Evolutionary conservation across 1,140 invertebrate genomes (phyloP).

Genomic region (Solenopsis invicta): DNA sequence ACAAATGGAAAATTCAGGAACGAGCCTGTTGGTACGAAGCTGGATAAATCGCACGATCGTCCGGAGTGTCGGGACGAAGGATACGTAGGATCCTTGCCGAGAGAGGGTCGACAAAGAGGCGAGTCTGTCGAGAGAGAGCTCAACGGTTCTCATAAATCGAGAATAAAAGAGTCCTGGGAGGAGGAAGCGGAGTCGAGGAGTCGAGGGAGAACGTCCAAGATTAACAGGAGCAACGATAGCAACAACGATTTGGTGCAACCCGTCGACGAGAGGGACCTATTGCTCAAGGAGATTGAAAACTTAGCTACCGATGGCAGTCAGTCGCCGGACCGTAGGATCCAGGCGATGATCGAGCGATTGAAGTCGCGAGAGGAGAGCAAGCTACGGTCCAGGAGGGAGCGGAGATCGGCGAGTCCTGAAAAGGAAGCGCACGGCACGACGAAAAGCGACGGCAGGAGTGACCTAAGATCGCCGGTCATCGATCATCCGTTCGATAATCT

Average conservation of each 20-base stretch:
- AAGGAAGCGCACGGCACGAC: constrained; percentile 43
- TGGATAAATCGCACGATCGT: constrained; percentile 52
- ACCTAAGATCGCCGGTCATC: constrained; percentile 1
- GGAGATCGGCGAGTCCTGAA: constrained; percentile 60
- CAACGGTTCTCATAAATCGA: constrained; percentile 44
- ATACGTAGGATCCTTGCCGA: constrained; percentile 49
- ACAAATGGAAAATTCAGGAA: constrained; percentile 56
- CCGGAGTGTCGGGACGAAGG: constrained; percentile 43
- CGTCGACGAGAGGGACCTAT: constrained; percentile 65
- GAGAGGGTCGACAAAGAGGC: constrained; percentile 34
- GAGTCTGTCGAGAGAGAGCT: constrained; percentile 60
- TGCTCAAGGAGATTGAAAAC: constrained; percentile 66
- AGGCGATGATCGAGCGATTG: constrained; percentile 73
- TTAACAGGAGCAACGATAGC: constrained; percentile 17
- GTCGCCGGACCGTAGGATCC: constrained; percentile 72
- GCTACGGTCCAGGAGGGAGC: constrained; percentile 54
- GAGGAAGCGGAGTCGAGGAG: constrained; percentile 32
- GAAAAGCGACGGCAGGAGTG: constrained; percentile 55
- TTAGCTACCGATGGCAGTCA: constrained; percentile 61
- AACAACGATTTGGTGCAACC: constrained; percentile 3
- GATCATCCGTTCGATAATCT: constrained; percentile 36
- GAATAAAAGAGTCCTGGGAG: constrained; percentile 53
- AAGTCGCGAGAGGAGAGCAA: constrained; percentile 69
- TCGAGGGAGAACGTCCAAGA: constrained; percentile 43
- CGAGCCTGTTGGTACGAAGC: constrained; percentile 63